Base-by-base conservation (phyloP, 2,888 invertebrate genomes). In the Linnaemya vulpina region DNA sequence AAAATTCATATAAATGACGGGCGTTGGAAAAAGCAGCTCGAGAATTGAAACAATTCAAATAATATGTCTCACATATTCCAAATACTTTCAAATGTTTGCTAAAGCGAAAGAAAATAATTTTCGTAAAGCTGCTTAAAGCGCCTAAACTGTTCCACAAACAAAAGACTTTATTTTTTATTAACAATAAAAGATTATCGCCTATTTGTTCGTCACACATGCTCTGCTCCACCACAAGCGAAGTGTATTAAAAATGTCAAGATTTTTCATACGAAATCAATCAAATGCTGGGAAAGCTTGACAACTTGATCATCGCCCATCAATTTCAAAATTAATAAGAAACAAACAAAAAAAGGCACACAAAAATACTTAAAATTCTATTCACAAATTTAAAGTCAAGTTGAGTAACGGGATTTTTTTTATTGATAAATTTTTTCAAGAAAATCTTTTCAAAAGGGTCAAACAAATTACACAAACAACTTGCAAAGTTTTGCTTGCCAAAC, bases 191-290 rank as follows among this genome's bases (percentile, higher is more conserved):
- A 60, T 60, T 60, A 60, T n/a, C 15, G 15, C 22, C 22, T 53
- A 11, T 53, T n/a, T 70, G 1, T 20, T 15, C 4, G 5, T 15
- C 20, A 20, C 17, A 15, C 20, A 10, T 51, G 17, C 10, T 3
- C 17, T 35, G 30, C 20, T n/a, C n/a, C n/a, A n/a, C 11, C 38
- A 53, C 10, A 13, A 40, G n/a, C 7, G 53, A 71, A 60, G 15
- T 73, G 35, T 49, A 46, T 73, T 49, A 60, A 46, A 46, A 60
- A 17, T 22, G 15, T 62, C 49, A 35, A 60, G 49, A 49, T 20
- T 49, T 40, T 73, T 49, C 49, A 60, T 49, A 60, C 35, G 20
- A 35, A 35, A 73, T 60, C 73, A 73, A 73, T 73, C 73, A 60
- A 38, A 71, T 30, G 10, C 20, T 13, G 8, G 22, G 25, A 46